These are phyloP conservation scores for Pimpla rufipes DNA, from an alignment of 2,888 invertebrate genomes.

Conservation along the genomic window DNA sequence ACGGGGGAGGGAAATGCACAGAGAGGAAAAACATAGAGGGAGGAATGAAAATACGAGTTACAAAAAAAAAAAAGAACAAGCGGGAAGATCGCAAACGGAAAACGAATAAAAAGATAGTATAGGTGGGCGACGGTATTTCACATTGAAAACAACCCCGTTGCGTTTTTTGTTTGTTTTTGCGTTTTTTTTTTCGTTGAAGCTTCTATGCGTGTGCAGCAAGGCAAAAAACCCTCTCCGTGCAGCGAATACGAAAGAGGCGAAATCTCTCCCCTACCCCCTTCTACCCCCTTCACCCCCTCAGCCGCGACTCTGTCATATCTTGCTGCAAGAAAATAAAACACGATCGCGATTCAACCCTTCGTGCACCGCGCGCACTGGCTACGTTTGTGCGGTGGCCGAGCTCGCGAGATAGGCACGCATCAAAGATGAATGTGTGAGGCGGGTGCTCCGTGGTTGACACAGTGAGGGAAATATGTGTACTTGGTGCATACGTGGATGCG, in stretches of 20 bases:
- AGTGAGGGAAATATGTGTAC: slow-evolving; percentile 24
- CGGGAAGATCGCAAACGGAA: slow-evolving; percentile 37
- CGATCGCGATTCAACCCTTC: slow-evolving; percentile 66
- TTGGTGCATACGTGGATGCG: neutral
- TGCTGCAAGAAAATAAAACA: slow-evolving; percentile 79
- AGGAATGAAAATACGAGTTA: slow-evolving; percentile 64
- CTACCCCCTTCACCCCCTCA: no score
- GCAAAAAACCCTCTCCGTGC: slow-evolving; percentile 51
- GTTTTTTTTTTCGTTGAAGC: slow-evolving; percentile 34
- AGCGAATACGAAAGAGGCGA: slow-evolving; percentile 50
- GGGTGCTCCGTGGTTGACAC: slow-evolving; percentile 14
- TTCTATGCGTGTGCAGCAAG: slow-evolving; percentile 53
- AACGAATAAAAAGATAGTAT: slow-evolving; percentile 62
- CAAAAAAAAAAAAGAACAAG: slow-evolving; percentile 35
- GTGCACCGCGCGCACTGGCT: neutral
- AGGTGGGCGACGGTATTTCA: slow-evolving; percentile 75
- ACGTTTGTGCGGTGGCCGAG: neutral
- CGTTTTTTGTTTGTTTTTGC: slow-evolving; percentile 50
- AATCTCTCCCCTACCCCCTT: slow-evolving; percentile 67
- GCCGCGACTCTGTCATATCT: slow-evolving; percentile 72
- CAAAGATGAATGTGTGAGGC: slow-evolving; percentile 3
- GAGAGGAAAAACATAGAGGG: slow-evolving; percentile 57
- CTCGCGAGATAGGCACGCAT: slow-evolving; percentile 35
- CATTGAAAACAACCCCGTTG: slow-evolving; percentile 78
- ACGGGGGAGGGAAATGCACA: slow-evolving; percentile 23